Base-by-base conservation (phyloP, 2,797 vertebrate species). In the Sebastiscus albofasciatus region DNA sequence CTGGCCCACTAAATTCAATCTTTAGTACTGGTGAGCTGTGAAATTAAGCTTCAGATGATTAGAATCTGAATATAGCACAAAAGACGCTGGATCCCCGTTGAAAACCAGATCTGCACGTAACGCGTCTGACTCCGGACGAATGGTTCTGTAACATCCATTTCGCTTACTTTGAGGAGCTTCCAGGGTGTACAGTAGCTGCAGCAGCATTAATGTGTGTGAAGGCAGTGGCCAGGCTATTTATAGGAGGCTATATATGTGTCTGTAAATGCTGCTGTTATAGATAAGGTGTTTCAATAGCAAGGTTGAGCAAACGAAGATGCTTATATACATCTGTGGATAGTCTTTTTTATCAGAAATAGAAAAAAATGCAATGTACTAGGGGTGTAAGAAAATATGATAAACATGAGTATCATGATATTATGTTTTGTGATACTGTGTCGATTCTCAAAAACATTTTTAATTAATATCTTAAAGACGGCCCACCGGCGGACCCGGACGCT, bases 11-110 rank as follows among this genome's bases (percentile, higher is more conserved):
- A 86, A 91, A 88, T 91, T 61, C 84, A 79, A 93, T 95, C 86
- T 88, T 85, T 88, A 79, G 71, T 91, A 58, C 87, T 91, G 86
- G 78, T 91, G 92, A 93, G 86, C 90, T 94, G 93, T 94, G 92
- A 95, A 94, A 94, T 94, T 79, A 94, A 90, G 79, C 79, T 76
- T 60, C 60, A 79, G 58, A 81, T 90, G 73, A 90, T 93, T 83
- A 77, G 65, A 89, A 85, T 85, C 60, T 75, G 83, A 88, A 83
- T 76, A 69, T 60, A 71, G 68, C 64, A 82, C 54, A 76, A 80
- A 88, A 83, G 39, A 72, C 65, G 65, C 64, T 4, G 62, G 68
- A 60, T 77, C 42, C 76, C 24, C 2, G 18, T 60, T 77, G 70
- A 77, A 72, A 67, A 56, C 5, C 70, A 71, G 26, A 65, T 42